phyloP scores from a whole-genome alignment of 2,888 invertebrate genomes.

The Harmothoe impar region DNA sequence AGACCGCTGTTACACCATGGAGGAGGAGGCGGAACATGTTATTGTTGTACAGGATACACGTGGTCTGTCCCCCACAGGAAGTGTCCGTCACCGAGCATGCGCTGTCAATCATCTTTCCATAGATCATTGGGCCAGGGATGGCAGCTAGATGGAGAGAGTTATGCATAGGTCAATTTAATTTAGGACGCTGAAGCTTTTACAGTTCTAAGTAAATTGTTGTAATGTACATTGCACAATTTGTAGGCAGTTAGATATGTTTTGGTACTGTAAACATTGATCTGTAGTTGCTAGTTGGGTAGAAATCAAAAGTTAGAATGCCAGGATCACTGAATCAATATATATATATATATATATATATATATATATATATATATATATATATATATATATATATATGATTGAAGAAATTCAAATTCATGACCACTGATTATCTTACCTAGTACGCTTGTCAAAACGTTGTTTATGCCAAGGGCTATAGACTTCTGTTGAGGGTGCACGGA shows the following conservation, averaged over 20 bases:
- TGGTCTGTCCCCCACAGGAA: conserved; percentile 36
- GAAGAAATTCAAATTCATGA: too few species aligned
- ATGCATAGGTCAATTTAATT: neutral
- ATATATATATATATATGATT: too few species aligned
- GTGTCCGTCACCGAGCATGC: conserved; percentile 38
- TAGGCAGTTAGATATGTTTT: too few species aligned
- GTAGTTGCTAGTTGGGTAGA: too few species aligned
- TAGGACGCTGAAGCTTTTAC: too few species aligned
- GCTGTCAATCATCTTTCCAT: conserved; percentile 53
- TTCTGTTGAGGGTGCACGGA: conserved; percentile 60
- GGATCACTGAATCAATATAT: too few species aligned
- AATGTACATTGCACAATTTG: too few species aligned
- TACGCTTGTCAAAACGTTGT: conserved; percentile 61
- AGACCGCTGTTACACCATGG: conserved; percentile 34
- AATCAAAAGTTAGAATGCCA: too few species aligned
- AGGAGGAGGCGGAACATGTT: conserved; percentile 40
- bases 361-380: too few species aligned
- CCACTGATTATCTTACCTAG: conserved; percentile 55
- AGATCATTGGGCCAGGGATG: conserved; percentile 59
- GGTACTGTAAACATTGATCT: too few species aligned
- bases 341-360: too few species aligned
- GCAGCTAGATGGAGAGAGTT: conserved; percentile 21
- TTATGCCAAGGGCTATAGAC: conserved; percentile 58
- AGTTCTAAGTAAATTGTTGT: too few species aligned
- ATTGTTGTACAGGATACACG: conserved; percentile 60